Percentiles rank a stretch among this genome's conserved stretches.
phyloP scores from a whole-genome alignment of 2,113 vertebrate species.

The Spea bombifrons region DNA sequence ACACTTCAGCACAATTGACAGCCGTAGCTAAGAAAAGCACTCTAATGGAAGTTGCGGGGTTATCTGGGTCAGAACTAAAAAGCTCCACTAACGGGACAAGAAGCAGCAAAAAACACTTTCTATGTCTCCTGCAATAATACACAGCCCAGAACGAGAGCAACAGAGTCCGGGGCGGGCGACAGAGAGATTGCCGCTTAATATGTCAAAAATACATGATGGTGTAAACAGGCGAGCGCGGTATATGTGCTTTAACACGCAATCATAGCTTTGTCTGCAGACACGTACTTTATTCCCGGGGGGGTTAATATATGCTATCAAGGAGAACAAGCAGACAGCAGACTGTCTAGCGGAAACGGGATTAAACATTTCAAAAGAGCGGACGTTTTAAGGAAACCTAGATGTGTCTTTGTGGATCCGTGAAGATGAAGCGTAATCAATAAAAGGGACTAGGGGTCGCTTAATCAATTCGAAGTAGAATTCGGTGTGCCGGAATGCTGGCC shows the following conservation, averaged over 20 bases:
- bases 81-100: slow-evolving; percentile 8
- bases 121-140: slow-evolving; percentile 19
- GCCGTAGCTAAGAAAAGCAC: slow-evolving; percentile 17
- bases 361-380: too few species aligned
- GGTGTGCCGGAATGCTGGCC: too few species aligned
- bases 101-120: slow-evolving; percentile 35
- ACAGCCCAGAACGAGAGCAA: slow-evolving; percentile 17
- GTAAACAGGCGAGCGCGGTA: background rate
- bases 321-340: background rate
- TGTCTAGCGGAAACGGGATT: too few species aligned
- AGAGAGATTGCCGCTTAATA: slow-evolving; percentile 15
- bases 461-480: too few species aligned
- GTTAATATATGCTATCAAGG: background rate
- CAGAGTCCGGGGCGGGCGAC: slow-evolving; percentile 12
- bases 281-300: background rate
- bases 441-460: too few species aligned
- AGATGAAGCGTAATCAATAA: too few species aligned
- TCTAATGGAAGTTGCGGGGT: slow-evolving; percentile 20
- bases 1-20: slow-evolving; percentile 28
- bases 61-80: slow-evolving; percentile 43
- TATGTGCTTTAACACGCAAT: slow-evolving; percentile 4
- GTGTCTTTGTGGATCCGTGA: too few species aligned
- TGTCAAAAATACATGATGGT: slow-evolving; percentile 33
- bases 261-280: background rate
- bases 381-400: too few species aligned